Conservation (phyloP, 2,797 vertebrate genomes). For the Oreortyx pictus region DNA sequence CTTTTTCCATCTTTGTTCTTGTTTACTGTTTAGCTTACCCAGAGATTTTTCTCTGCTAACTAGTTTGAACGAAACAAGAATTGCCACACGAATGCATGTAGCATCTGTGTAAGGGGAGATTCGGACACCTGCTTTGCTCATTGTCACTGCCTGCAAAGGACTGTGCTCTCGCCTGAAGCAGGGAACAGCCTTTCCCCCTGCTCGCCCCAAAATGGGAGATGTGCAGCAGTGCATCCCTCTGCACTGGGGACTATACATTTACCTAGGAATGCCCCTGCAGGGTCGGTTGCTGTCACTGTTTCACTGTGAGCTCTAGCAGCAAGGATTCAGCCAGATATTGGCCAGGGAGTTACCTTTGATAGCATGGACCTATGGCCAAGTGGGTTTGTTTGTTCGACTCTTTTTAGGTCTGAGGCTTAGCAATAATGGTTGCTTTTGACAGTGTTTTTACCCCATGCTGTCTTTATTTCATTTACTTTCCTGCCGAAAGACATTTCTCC, state of each 20-base stretch:
- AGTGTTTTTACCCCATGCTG: not conserved
- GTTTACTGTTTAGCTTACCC: not conserved
- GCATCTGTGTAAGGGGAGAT: not conserved
- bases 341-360: not conserved
- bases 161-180: not conserved
- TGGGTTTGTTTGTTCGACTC: not conserved
- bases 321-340: not conserved
- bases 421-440: not conserved
- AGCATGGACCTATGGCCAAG: fast-evolving
- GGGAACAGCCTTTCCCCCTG: not conserved
- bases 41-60: not conserved
- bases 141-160: not conserved
- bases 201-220: not conserved
- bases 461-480: slow-evolving; percentile 4
- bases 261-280: not conserved
- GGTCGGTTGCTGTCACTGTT: not conserved
- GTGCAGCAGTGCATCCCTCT: not conserved
- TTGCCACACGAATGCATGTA: fast-evolving
- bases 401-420: not conserved
- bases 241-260: not conserved
- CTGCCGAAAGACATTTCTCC: not conserved
- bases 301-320: not conserved
- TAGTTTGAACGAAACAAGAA: not conserved
- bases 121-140: not conserved
- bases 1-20: slow-evolving; percentile 12